A percentile compares a stretch with the other conserved stretches of the same genome.
These are phyloP conservation scores for Siphlonurus alternatus DNA, from an alignment of 2,888 invertebrate species.

Conservation along the genomic window DNA sequence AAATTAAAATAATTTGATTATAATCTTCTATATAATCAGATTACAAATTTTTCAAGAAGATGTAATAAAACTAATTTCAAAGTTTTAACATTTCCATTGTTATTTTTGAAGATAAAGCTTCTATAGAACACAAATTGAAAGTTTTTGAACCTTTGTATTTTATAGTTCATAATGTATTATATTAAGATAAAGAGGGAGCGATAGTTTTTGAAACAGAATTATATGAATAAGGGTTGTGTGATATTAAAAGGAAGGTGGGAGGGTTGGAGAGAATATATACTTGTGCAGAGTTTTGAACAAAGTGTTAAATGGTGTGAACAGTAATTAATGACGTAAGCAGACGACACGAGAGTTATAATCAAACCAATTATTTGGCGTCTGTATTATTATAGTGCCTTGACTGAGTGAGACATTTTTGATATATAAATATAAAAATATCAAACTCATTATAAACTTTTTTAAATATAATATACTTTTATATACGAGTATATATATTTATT, in stretches of 20 bases:
- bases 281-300: not conserved
- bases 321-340: slow-evolving; percentile 3
- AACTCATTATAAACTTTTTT: not conserved
- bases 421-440: no score
- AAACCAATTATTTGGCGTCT: slow-evolving; percentile 1
- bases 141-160: not conserved
- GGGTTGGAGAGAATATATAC: not conserved
- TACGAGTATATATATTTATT: not conserved
- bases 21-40: no score
- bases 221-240: not conserved
- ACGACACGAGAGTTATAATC: not conserved
- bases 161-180: not conserved
- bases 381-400: not conserved
- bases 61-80: no score
- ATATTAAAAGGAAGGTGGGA: not conserved
- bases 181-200: not conserved
- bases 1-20: no score
- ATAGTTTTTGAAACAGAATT: not conserved
- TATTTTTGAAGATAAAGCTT: no score
- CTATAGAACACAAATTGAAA: no score
- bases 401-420: not conserved
- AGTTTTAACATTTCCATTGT: no score
- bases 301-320: not conserved
- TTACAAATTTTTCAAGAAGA: no score
- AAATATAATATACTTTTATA: not conserved